phyloP scores from a whole-genome alignment of 2,797 vertebrate genomes.

The Pagetopsis macropterus region DNA sequence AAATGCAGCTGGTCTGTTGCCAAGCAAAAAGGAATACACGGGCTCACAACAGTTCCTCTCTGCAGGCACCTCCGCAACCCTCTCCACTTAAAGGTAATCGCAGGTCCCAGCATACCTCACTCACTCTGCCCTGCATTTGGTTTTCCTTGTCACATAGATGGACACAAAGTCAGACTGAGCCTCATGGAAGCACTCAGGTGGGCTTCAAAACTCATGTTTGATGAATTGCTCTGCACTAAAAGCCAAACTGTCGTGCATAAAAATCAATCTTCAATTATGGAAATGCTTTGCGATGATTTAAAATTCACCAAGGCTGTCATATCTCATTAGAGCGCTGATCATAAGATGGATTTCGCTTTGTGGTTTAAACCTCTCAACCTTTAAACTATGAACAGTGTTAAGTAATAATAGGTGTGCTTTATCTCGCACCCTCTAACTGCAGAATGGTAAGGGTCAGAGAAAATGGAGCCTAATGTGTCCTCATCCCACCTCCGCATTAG shows the following conservation, averaged over 20 bases:
- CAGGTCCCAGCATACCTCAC: constrained; percentile 27
- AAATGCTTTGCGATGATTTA: constrained; percentile 54
- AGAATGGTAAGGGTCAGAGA: constrained; percentile 19
- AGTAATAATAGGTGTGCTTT: constrained; percentile 14
- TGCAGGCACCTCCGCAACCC: constrained; percentile 65
- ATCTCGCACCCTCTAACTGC: constrained; percentile 9
- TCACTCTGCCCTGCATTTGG: constrained; percentile 22
- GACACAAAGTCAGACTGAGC: constrained; percentile 28
- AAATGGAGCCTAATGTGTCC: constrained; percentile 25
- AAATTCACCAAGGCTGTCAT: constrained; percentile 36
- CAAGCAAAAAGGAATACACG: constrained; percentile 77
- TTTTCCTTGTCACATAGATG: constrained; percentile 21
- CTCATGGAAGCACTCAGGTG: constrained; percentile 20
- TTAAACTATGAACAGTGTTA: constrained; percentile 12
- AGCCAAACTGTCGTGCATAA: constrained; percentile 34
- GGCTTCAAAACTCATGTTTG: constrained; percentile 29
- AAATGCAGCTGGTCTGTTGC: constrained; percentile 79
- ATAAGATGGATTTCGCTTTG: constrained; percentile 15
- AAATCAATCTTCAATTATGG: constrained; percentile 66
- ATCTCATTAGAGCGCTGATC: constrained; percentile 32
- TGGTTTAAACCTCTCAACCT: background rate
- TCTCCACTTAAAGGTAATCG: constrained; percentile 66
- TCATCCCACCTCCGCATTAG: constrained; percentile 26
- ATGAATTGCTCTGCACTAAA: constrained; percentile 50
- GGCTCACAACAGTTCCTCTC: constrained; percentile 74